Evolutionary conservation across 1,140 invertebrate species (phyloP), one percentile per base, ranked within the genome.

Genomic region (Heliconius hewitsoni): DNA sequence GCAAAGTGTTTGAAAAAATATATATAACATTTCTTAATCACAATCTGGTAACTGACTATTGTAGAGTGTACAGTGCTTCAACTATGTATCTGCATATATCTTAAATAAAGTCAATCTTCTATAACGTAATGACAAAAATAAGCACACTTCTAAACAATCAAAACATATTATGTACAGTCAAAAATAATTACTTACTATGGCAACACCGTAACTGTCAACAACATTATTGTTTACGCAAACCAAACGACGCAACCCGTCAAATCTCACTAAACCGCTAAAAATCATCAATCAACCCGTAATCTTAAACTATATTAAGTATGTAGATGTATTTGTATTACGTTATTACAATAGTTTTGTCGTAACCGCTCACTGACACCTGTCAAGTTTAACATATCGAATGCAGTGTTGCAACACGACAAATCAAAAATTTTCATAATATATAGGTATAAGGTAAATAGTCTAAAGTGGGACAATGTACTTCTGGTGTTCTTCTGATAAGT

Each of bases 121-220:
- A 86, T 87, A 89, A 89, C 84, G 82, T 88, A 87, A 89, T 87
- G 85, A 86, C 82, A 86, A 93, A 87, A 91, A 87, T 89, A 90
- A 92, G 88, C 90, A 93, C 91, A 91, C 91, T 79, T 84, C 81
- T 89, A 92, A 92, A 93, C 87, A 91, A 93, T 87, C 88, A 90
- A 91, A 91, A 89, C 89, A 90, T 94, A 37, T 37, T 37, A 93
- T 91, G 87, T 93, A 93, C 93, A 93, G 86, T 92, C 90, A 87
- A 90, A 91, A 92, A 90, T 91, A 88, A 91, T 93, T 93, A 92
- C 87, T 90, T 86, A 92, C 91, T 94, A 93, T 91, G 93, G 91
- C 93, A 93, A 94, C 91, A 93, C 89, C 88, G 90, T 89, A 94
- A 93, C 88, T 92, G 88, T 92, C 90, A 94, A 94, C 93, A 91